Evolutionary conservation across 2,888 invertebrate genomes (phyloP).

Genomic region (Torymus tubicola): DNA sequence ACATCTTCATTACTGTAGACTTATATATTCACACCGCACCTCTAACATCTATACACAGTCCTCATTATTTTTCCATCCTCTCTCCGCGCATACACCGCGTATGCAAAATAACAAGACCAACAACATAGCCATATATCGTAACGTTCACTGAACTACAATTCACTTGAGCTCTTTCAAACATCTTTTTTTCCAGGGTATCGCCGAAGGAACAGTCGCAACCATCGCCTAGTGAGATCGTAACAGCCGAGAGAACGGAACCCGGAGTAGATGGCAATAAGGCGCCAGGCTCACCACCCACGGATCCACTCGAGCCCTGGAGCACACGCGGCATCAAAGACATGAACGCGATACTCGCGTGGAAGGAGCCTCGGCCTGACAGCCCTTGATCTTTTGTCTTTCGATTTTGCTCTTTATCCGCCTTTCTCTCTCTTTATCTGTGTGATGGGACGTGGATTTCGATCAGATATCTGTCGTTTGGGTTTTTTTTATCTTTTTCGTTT

Average conservation of each 20-base stretch:
- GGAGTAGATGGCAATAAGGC: background rate
- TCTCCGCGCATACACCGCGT: too few relatives aligned
- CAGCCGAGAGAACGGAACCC: background rate
- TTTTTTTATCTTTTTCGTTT: too few relatives aligned
- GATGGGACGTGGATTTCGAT: too few relatives aligned
- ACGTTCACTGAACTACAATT: too few relatives aligned
- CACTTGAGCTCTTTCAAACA: background rate
- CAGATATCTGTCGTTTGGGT: too few relatives aligned
- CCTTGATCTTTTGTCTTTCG: constrained; percentile 70
- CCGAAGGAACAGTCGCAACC: constrained; percentile 71
- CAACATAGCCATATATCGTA: too few relatives aligned
- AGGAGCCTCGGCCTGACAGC: constrained; percentile 78
- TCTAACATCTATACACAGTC: too few relatives aligned
- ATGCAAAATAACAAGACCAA: too few relatives aligned
- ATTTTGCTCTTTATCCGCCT: background rate
- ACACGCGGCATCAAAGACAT: constrained; percentile 84
- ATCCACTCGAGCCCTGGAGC: constrained; percentile 86
- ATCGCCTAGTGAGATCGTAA: constrained; percentile 14
- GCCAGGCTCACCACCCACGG: constrained; percentile 64
- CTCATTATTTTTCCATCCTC: too few relatives aligned
- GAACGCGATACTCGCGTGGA: constrained; percentile 84
- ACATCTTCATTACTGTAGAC: too few relatives aligned
- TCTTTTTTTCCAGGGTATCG: constrained; percentile 74
- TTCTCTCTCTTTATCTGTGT: too few relatives aligned
- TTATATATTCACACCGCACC: too few relatives aligned